A percentile compares a stretch with the other conserved stretches of the same genome.
Conservation (phyloP, 2,113 vertebrate species). For the Malurus melanocephalus region DNA sequence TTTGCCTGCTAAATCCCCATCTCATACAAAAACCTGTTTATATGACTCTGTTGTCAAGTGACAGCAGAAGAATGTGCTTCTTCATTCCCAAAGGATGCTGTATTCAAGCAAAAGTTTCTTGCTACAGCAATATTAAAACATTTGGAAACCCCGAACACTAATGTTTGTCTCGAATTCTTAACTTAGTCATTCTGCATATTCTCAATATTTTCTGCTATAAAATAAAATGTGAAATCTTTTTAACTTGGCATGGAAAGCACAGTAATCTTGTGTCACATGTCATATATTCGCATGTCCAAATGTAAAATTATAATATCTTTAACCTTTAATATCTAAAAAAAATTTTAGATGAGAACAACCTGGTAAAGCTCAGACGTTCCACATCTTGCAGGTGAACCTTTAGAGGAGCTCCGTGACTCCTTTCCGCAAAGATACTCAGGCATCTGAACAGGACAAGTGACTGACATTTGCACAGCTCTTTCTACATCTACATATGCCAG, state of each 20-base stretch:
- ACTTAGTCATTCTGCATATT: background rate
- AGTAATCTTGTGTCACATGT: background rate
- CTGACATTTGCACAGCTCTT: background rate
- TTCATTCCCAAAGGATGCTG: background rate
- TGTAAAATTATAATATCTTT: background rate
- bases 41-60: background rate
- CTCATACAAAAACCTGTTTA: background rate
- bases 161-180: background rate
- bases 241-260: accelerated
- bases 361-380: background rate
- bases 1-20: background rate
- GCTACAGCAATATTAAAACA: background rate
- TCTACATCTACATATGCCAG: background rate
- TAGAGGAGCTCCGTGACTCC: background rate
- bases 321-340: background rate
- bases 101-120: background rate
- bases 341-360: background rate
- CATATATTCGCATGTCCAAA: background rate
- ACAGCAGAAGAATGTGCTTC: background rate
- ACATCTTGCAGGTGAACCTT: background rate
- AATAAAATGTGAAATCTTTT: background rate
- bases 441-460: background rate
- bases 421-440: background rate
- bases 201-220: background rate
- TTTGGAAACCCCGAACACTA: background rate